Evolutionary conservation across 2,797 vertebrate genomes (phyloP), one percentile per base, ranked within the genome.

Genomic region (Chiloscyllium punctatum): DNA sequence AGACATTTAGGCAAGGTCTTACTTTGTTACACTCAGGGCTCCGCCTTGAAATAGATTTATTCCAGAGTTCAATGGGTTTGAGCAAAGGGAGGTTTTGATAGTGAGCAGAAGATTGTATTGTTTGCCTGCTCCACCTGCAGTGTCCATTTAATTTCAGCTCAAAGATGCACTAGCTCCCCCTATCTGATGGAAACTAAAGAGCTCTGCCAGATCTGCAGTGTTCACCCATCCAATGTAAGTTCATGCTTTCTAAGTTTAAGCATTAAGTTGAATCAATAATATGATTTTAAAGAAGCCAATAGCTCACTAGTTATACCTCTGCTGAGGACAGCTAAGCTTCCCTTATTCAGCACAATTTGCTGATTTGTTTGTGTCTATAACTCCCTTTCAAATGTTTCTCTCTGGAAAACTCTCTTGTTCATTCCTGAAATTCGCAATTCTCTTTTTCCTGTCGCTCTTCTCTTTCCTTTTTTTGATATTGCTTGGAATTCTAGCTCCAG

Each of bases 111-210:
- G 18, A n/a, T 37, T 5, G 33, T n/a, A 69, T 8, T 68, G 37
- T 92, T 92, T 92, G 66, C 6, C 90, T 92, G 25, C 66, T 92
- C 66, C 62, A 92, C 62, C 90, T 92, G 90, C 90, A 92, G 23
- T 42, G 53, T 33, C 57, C 2, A 5, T 66, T 90, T 62, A 90
- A 66, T 18, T 62, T n/a, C 87, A 18, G 33, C 90, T 69, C 62
- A 25, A 92, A 92, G 90, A 92, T 18, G 66, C 90, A 68, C 62
- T 37, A 92, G 90, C 90, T 92, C 90, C 90, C 90, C 69, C 90
- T 92, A 92, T 68, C 33, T 92, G 90, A 92, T 69, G 4, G 11
- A 92, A 69, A 37, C 21, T 68, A 92, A 69, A n/a, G 7, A 9
- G 21, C 18, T 69, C n/a, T 11, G 23, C 66, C 21, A 42, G n/a